Conservation (phyloP, 2,888 invertebrate species). For the Mechanitis messenoides region DNA sequence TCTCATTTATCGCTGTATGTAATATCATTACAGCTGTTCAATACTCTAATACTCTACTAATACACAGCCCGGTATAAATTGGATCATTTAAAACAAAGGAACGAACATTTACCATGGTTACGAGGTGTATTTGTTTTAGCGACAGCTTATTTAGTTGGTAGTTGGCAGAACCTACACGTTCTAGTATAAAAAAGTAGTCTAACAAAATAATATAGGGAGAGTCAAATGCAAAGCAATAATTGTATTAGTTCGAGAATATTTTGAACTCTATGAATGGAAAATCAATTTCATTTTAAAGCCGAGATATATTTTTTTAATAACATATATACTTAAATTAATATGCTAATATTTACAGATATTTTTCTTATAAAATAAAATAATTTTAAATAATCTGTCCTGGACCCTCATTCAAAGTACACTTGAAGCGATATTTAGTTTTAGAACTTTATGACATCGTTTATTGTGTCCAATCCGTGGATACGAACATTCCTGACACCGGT, state of each 20-base stretch:
- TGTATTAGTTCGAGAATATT: too few species aligned
- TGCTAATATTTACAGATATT: background rate
- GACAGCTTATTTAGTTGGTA: background rate
- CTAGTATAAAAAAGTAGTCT: too few species aligned
- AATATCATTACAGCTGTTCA: background rate
- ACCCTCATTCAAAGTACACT: constrained; percentile 38
- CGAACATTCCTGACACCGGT: constrained; percentile 35
- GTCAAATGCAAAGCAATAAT: too few species aligned
- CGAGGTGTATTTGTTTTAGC: background rate
- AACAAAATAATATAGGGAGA: too few species aligned
- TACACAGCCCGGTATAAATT: background rate
- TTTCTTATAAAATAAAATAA: background rate
- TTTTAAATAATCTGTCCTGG: background rate
- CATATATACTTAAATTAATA: too few species aligned
- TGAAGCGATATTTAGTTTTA: constrained; percentile 29
- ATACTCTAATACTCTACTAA: constrained; percentile 2
- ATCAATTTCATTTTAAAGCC: too few species aligned
- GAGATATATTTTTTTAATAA: too few species aligned
- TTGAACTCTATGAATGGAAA: too few species aligned
- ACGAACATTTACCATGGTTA: background rate
- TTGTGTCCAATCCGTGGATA: constrained; percentile 31
- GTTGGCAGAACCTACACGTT: background rate
- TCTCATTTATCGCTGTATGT: background rate
- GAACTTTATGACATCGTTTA: constrained; percentile 31
- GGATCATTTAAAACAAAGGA: constrained; percentile 6